Percentiles rank a stretch among this genome's conserved stretches.
Evolutionary conservation across 2,888 invertebrate genomes (phyloP).

Genomic region (Andrena bucephala): DNA sequence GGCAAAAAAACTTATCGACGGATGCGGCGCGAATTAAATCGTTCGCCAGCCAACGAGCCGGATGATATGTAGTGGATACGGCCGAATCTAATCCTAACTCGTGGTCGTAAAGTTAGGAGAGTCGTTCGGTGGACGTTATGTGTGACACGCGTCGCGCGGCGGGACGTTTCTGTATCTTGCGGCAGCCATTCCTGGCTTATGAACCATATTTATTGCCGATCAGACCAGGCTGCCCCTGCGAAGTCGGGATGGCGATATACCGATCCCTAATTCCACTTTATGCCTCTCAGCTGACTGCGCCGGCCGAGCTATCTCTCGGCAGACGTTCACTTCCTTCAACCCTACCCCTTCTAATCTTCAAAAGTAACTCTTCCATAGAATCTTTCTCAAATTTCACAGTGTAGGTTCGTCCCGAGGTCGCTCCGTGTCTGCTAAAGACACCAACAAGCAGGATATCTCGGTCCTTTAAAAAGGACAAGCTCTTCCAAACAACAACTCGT

Average conservation of each 20-base stretch:
- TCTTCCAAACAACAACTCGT: constrained; percentile 22
- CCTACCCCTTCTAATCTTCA: too few species aligned
- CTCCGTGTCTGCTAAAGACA: too few species aligned
- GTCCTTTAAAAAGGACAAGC: not conserved
- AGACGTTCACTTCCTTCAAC: too few species aligned
- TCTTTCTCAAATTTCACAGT: not conserved
- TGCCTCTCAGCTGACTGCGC: constrained; percentile 12
- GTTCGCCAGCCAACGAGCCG: constrained; percentile 2
- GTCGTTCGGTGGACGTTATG: constrained; percentile 69
- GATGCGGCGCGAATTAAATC: not conserved
- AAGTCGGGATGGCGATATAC: constrained; percentile 46
- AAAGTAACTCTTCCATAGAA: too few species aligned
- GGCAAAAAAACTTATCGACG: not conserved
- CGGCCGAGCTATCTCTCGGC: not conserved
- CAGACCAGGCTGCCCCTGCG: constrained; percentile 46
- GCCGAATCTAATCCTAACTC: constrained; percentile 76
- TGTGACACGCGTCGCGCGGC: constrained; percentile 77
- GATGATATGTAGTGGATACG: constrained; percentile 45
- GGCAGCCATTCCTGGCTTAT: constrained; percentile 76
- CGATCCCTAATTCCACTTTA: constrained; percentile 66
- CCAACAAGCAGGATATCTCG: too few species aligned
- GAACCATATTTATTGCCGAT: constrained; percentile 76
- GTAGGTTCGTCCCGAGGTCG: too few species aligned
- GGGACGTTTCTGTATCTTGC: constrained; percentile 77
- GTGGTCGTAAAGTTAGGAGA: constrained; percentile 72